Evolutionary conservation across 2,888 invertebrate genomes (phyloP).

Genomic region (Lasioglossum leucozonium): DNA sequence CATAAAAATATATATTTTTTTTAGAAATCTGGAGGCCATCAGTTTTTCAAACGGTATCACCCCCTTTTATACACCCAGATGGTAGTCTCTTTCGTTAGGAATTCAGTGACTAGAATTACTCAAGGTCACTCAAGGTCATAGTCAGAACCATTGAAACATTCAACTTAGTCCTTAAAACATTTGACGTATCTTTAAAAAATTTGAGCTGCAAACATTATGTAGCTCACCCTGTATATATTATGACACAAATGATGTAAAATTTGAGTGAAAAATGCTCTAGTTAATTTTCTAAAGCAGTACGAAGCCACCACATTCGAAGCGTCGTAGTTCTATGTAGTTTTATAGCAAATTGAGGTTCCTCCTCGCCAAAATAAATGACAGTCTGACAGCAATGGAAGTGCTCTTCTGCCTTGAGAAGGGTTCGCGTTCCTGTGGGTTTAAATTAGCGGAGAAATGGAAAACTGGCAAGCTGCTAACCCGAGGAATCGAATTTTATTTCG

Average conservation of each 20-base stretch:
- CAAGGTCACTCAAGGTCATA: too few relatives aligned
- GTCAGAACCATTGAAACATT: too few relatives aligned
- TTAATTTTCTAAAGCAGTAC: not conserved
- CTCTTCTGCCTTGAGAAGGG: slow-evolving; percentile 17
- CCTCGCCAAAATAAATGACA: not conserved
- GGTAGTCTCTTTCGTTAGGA: too few relatives aligned
- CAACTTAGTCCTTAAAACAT: too few relatives aligned
- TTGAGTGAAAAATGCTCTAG: not conserved
- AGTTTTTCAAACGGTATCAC: too few relatives aligned
- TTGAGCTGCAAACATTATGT: too few relatives aligned
- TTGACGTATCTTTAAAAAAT: too few relatives aligned
- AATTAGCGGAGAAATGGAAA: not conserved
- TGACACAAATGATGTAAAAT: not conserved
- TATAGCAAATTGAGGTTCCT: not conserved
- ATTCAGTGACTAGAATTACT: too few relatives aligned
- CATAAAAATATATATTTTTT: too few relatives aligned
- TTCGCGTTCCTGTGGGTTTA: not conserved
- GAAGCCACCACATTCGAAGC: not conserved
- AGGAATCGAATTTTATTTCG: not conserved
- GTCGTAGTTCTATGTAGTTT: not conserved
- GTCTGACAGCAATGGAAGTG: slow-evolving; percentile 23
- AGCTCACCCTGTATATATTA: too few relatives aligned
- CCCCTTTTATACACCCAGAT: too few relatives aligned
- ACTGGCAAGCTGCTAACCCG: not conserved
- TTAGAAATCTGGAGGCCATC: too few relatives aligned